Evolutionary conservation across 2,797 vertebrate species (phyloP).

Genomic region (Pangasius mekongensis): DNA sequence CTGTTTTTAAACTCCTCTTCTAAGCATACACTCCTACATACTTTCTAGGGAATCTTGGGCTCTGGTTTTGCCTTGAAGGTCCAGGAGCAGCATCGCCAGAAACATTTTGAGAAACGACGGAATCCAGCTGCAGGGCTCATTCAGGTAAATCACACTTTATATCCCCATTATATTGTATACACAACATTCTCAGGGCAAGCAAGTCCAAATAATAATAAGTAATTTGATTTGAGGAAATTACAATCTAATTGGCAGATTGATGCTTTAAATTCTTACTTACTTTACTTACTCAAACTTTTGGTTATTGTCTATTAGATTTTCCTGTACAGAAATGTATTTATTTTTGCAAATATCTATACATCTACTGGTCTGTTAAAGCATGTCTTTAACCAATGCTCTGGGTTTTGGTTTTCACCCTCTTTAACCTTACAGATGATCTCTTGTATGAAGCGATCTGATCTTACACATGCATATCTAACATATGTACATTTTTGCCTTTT

Average conservation of each 20-base stretch:
- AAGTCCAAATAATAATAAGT: not conserved
- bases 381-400: not conserved
- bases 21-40: constrained; percentile 20
- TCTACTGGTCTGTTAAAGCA: not conserved
- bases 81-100: constrained; percentile 96
- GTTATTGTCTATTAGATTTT: not conserved
- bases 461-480: not conserved
- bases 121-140: constrained; percentile 95
- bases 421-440: not conserved
- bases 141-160: constrained; percentile 76
- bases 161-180: not conserved
- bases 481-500: not conserved
- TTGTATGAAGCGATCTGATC: not conserved
- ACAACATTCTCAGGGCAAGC: not conserved
- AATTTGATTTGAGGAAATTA: not conserved
- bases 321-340: not conserved
- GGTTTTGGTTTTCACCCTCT: not conserved
- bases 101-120: constrained; percentile 96
- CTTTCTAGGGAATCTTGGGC: constrained; percentile 89
- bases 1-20: not conserved
- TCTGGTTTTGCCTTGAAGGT: constrained; percentile 98
- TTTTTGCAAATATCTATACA: not conserved
- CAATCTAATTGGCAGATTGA: not conserved
- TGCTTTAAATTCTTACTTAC: not conserved
- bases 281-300: not conserved